Evolutionary conservation across 2,113 vertebrate genomes (phyloP).

Genomic region (Salvelinus namaycush): DNA sequence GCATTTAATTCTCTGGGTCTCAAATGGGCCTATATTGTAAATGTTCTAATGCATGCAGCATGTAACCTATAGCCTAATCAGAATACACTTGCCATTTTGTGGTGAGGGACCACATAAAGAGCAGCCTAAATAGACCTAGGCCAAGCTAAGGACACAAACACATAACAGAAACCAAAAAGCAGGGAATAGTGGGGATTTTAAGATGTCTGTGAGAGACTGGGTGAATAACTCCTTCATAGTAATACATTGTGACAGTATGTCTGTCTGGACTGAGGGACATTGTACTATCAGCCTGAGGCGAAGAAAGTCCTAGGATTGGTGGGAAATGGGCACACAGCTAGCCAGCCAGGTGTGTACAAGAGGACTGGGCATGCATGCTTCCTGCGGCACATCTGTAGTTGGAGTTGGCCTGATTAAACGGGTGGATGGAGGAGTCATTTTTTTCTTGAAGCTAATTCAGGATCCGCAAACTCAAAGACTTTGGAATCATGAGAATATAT

Average conservation of each 20-base stretch:
- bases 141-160: not conserved
- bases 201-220: slow-evolving; percentile 2
- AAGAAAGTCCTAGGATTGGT: not conserved
- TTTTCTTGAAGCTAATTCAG: not conserved
- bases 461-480: not conserved
- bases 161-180: not conserved
- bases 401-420: slow-evolving; percentile 5
- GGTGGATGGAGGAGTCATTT: not conserved
- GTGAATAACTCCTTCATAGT: slow-evolving; percentile 5
- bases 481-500: not conserved
- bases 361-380: not conserved
- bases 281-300: not conserved
- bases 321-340: not conserved
- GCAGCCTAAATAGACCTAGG: not conserved
- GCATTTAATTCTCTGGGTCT: not conserved
- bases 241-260: slow-evolving; percentile 42
- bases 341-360: not conserved
- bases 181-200: not conserved
- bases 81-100: too few species aligned
- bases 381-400: slow-evolving; percentile 9
- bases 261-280: not conserved
- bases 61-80: too few species aligned
- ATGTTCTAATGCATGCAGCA: too few species aligned
- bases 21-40: too few species aligned
- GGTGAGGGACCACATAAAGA: too few species aligned